phyloP scores from a whole-genome alignment of 92 coral and sea anemone species.

The Zoanthus gigantus region DNA sequence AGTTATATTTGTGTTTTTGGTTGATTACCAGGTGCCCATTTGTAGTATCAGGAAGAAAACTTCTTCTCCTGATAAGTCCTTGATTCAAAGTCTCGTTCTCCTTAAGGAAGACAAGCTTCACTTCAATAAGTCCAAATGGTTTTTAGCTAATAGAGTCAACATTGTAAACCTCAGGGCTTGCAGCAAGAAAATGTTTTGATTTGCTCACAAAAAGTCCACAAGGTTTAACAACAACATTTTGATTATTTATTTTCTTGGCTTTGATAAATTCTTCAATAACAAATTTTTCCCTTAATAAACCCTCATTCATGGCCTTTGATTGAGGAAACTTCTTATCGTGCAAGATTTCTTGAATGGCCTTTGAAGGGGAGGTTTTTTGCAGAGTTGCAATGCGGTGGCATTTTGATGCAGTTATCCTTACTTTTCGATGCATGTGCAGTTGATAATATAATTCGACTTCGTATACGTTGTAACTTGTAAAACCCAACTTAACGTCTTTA shows the following conservation, averaged over 20 bases:
- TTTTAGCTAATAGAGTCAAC: constrained; percentile 26
- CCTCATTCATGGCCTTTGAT: constrained; percentile 52
- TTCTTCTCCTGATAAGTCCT: constrained; percentile 50
- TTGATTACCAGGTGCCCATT: constrained; percentile 43
- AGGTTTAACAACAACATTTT: constrained; percentile 42
- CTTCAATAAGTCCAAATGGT: constrained; percentile 46
- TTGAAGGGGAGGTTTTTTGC: constrained; percentile 61
- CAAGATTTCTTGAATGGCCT: constrained; percentile 59
- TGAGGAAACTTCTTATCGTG: constrained; percentile 42
- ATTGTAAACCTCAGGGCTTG: constrained; percentile 57
- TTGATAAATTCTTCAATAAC: constrained; percentile 42
- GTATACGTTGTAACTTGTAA: too few species aligned
- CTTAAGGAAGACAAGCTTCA: constrained; percentile 29
- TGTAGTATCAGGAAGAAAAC: constrained; percentile 25
- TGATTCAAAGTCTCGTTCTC: constrained; percentile 40
- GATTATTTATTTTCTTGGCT: neutral
- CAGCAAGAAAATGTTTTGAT: constrained; percentile 67
- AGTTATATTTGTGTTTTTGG: constrained; percentile 46
- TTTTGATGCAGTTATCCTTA: constrained; percentile 68
- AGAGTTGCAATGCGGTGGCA: constrained; percentile 60
- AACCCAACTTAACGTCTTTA: too few species aligned
- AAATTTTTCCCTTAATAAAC: constrained; percentile 27
- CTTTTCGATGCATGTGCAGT: constrained; percentile 33
- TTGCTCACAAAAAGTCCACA: constrained; percentile 62
- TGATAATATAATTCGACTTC: too few species aligned